Evolutionary conservation across 2,797 vertebrate species (phyloP).

Genomic region (Coranthus polyacanthus): DNA sequence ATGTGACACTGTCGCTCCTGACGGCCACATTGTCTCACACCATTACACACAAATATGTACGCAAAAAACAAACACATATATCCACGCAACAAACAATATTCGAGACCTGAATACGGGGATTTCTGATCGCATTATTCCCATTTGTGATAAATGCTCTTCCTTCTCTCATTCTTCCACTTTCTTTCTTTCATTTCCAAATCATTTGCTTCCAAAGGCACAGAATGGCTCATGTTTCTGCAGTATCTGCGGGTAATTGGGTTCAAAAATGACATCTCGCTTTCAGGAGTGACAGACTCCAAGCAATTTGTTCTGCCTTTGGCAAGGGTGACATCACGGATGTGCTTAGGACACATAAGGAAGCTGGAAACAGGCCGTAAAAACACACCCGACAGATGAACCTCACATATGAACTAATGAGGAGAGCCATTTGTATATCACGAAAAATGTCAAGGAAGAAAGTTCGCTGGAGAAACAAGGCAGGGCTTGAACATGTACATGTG

Average conservation of each 20-base stretch:
- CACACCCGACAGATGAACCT: not conserved
- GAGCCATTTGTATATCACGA: conserved; percentile 50
- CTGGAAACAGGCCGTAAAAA: conserved; percentile 27
- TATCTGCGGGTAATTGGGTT: conserved; percentile 78
- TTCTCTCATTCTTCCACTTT: conserved; percentile 9
- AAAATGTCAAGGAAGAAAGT: conserved; percentile 37
- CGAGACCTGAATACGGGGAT: conserved; percentile 19
- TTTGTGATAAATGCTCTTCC: conserved; percentile 41
- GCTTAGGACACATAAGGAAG: conserved; percentile 39
- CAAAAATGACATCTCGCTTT: conserved; percentile 69
- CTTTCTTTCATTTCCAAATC: conserved; percentile 47
- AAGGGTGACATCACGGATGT: conserved; percentile 27
- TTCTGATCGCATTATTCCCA: conserved; percentile 47
- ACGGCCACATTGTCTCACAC: conserved; percentile 32
- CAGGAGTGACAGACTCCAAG: conserved; percentile 47
- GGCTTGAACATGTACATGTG: conserved; percentile 23
- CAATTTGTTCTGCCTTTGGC: conserved; percentile 57
- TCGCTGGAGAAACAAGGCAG: conserved; percentile 17
- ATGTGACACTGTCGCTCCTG: conserved; percentile 39
- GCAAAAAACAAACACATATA: conserved; percentile 14
- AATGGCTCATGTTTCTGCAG: conserved; percentile 7
- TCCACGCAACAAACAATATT: conserved; percentile 19
- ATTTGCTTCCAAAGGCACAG: conserved; percentile 45
- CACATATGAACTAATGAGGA: conserved; percentile 54
- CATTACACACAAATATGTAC: conserved; percentile 51